Base-by-base conservation (phyloP, 2,888 invertebrate species). In the Cyaniris semiargus region DNA sequence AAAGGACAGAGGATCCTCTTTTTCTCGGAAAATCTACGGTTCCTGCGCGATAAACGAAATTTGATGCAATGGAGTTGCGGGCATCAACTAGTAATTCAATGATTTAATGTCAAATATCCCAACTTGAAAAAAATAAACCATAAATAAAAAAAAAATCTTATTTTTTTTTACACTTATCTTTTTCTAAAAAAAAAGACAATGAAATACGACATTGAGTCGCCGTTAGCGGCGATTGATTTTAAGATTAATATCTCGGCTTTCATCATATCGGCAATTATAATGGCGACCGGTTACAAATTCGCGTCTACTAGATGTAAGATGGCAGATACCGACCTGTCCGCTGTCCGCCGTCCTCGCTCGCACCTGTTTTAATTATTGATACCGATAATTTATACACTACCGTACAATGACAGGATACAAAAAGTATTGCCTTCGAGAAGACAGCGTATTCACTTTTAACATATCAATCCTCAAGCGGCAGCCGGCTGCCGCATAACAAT, bases 201-300 rank as follows among this genome's bases (percentile, higher is more conserved):
- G 3, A 60, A 66, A 15, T 15, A 27, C 23, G 6, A 13, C 66
- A 27, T 15, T 31, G 53, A 18, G 15, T 27, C 66, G 27, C 66
- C 27, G 27, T 66, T 58, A n/a, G n/a, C 66, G 23, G 4, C 58
- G 10, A 66, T 66, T 66, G 66, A 66, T 66, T 66, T 31, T 31
- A 66, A 66, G 66, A 66, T 66, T 60, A 66, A 66, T 23, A 60
- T 66, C 66, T 31, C 23, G 27, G 27, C 66, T 66, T 66, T 66
- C 66, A 66, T 66, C 66, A 66, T 23, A 60, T 66, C 66, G 66
- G 66, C 66, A 66, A 60, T 60, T 66, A 66, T 66, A 66, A 31
- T 31, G 66, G 60, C 60, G 60, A 66, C 66, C 66, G 66, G 66
- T 66, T 66, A 66, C 66, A 66, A 66, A 66, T 66, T 66, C 18